Evolutionary conservation across 2,113 vertebrate genomes (phyloP), one percentile per base, ranked within the genome.

Genomic region (Burhinus bistriatus): DNA sequence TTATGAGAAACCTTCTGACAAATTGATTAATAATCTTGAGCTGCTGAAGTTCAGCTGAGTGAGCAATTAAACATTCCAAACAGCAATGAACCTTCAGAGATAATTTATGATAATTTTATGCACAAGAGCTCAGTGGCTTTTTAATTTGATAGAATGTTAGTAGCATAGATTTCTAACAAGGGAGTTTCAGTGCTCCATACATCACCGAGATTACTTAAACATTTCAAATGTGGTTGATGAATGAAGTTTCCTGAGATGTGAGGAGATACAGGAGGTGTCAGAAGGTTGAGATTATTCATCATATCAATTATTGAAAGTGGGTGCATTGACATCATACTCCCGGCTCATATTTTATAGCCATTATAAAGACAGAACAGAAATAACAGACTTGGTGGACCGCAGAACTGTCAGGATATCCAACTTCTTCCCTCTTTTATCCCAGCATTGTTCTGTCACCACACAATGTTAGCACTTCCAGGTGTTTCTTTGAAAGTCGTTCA

Each of bases 221-320:
- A 99, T 99, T 99, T 99, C 98, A 98, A 98, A 98, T 95, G 96
- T 97, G 94, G 98, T 98, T 99, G 99, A 99, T 99, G 98, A 99
- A 99, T 99, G 98, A 99, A 99, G 98, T 98, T 99, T 97, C 97
- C 93, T 96, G 95, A 98, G 98, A 98, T 99, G 97, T 97, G 95
- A 97, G 95, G 97, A 98, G 97, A 98, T 98, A 98, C 97, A 98
- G 98, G 98, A 99, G 98, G 98, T 99, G 98, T 98, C 98, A 97
- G 98, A 98, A 98, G 99, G 99, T 98, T 99, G 98, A 98, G 98
- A 98, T 98, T 99, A 99, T 99, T 99, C 98, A 99, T 99, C 99
- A 99, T 98, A 98, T 99, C 99, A 99, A 99, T 99, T 99, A 99
- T 99, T 99, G 99, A 99, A 99, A 99, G 98, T 99, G 98, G 98